Conservation (phyloP, 2,113 vertebrate genomes). For the Nematolebias whitei region DNA sequence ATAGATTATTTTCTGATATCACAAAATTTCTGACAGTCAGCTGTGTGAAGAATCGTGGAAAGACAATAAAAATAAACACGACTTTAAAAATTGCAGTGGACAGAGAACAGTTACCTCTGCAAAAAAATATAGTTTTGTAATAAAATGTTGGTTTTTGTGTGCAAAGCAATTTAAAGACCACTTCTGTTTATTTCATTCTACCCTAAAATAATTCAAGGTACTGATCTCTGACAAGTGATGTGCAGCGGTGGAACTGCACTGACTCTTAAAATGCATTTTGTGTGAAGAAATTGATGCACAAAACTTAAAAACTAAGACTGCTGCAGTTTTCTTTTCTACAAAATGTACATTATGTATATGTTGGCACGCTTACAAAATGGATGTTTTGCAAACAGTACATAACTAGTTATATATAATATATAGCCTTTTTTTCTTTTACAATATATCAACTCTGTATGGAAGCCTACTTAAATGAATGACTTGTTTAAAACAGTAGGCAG, state of each 20-base stretch:
- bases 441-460: constrained; percentile 48
- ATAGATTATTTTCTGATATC: constrained; percentile 75
- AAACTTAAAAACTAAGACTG: constrained; percentile 68
- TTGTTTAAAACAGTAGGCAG: constrained; percentile 48
- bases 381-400: constrained; percentile 77
- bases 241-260: constrained; percentile 88
- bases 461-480: constrained; percentile 48
- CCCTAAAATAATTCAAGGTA: constrained; percentile 87
- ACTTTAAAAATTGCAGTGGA: constrained; percentile 84
- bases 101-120: constrained; percentile 88
- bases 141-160: constrained; percentile 68
- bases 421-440: constrained; percentile 55
- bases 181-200: constrained; percentile 77
- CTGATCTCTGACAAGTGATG: constrained; percentile 89
- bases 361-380: constrained; percentile 79
- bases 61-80: constrained; percentile 83
- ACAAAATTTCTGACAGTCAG: constrained; percentile 86
- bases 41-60: constrained; percentile 81
- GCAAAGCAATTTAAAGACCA: constrained; percentile 85
- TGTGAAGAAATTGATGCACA: constrained; percentile 85
- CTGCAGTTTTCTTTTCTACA: constrained; percentile 81
- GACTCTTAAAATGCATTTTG: constrained; percentile 77
- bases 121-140: constrained; percentile 97
- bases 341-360: constrained; percentile 84
- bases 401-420: constrained; percentile 72